A percentile compares a stretch with the other conserved stretches of the same genome.
Conservation (phyloP, 2,797 vertebrate species). For the Caiman crocodilus region DNA sequence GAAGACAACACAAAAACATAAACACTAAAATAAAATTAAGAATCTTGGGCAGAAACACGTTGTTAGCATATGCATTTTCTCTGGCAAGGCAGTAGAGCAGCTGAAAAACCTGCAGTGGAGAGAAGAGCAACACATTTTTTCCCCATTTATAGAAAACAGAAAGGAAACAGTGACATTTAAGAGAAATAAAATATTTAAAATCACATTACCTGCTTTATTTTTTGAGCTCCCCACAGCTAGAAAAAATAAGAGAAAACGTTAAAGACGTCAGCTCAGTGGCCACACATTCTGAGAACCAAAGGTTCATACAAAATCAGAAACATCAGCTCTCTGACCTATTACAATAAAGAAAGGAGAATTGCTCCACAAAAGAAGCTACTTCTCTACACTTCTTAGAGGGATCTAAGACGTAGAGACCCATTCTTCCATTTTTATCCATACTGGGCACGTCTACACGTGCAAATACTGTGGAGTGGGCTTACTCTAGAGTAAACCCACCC, state of each 20-base stretch:
- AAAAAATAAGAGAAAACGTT: constrained; percentile 45
- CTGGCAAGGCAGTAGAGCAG: constrained; percentile 46
- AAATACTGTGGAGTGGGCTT: too few species aligned
- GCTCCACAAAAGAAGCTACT: neutral
- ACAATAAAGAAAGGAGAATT: rapidly evolving
- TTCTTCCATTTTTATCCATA: neutral
- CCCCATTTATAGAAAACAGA: neutral
- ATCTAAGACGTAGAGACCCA: neutral
- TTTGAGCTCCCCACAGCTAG: constrained; percentile 95
- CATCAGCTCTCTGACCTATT: neutral
- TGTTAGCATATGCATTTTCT: constrained; percentile 40
- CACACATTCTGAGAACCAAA: neutral
- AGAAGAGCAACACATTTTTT: neutral
- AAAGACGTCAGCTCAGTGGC: rapidly evolving
- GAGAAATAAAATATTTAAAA: neutral
- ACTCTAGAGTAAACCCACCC: too few species aligned
- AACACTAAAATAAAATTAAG: constrained; percentile 40
- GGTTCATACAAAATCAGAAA: neutral
- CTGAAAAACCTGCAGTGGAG: constrained; percentile 23
- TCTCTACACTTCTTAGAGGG: neutral
- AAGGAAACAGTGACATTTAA: neutral
- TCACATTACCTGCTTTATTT: constrained; percentile 92
- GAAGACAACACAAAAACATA: constrained; percentile 69
- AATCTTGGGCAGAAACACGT: constrained; percentile 25
- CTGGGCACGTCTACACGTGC: too few species aligned